Conservation (phyloP, 2,797 vertebrate genomes). For the Pseudochaenichthys georgianus region DNA sequence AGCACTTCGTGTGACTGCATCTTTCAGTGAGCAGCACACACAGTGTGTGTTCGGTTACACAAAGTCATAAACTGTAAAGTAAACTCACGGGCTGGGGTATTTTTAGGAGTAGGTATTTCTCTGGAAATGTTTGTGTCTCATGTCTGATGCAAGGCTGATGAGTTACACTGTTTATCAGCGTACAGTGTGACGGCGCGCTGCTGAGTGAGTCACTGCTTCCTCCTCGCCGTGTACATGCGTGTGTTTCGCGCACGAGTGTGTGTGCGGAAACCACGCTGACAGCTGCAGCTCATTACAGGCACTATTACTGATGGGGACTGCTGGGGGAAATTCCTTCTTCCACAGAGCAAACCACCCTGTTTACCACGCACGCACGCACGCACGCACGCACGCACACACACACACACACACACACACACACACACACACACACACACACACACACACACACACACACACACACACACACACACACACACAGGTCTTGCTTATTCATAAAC, state of each 20-base stretch:
- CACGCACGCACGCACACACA: constrained; percentile 15
- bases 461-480: no score
- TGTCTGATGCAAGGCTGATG: constrained; percentile 73
- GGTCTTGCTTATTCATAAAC: constrained; percentile 87
- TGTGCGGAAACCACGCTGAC: constrained; percentile 84
- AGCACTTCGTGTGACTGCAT: background rate
- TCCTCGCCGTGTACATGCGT: constrained; percentile 57
- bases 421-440: constrained; percentile 26
- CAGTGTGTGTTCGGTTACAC: constrained; percentile 5
- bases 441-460: constrained; percentile 55
- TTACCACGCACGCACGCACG: constrained; percentile 74
- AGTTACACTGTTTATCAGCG: constrained; percentile 75
- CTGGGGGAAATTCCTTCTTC: constrained; percentile 88
- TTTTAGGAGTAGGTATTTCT: constrained; percentile 61
- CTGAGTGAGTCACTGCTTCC: constrained; percentile 83
- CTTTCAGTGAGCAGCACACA: constrained; percentile 14
- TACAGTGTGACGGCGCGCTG: constrained; percentile 75
- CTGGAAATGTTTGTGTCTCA: constrained; percentile 67
- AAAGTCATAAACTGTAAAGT: constrained; percentile 26
- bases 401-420: constrained; percentile 56
- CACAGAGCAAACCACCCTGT: constrained; percentile 85
- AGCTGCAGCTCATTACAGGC: constrained; percentile 96
- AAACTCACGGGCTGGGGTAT: constrained; percentile 44
- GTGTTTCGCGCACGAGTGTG: constrained; percentile 37
- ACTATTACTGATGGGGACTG: constrained; percentile 91